Base-by-base conservation (phyloP, 1,140 invertebrate genomes). In the Cardiocondyla obscurior region DNA sequence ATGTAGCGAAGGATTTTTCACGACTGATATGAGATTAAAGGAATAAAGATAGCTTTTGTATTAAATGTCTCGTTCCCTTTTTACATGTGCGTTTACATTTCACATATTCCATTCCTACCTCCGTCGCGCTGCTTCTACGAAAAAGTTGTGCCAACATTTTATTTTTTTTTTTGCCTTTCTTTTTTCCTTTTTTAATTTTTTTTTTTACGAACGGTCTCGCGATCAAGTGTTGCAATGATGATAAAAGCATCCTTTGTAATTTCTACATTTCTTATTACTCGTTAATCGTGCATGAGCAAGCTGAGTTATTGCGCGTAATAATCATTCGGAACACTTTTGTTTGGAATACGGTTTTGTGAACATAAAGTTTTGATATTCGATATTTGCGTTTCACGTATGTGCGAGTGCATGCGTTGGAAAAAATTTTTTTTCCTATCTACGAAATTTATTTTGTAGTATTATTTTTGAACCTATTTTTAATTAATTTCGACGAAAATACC, bases 1-100 rank as follows among this genome's bases (percentile, higher is more conserved):
- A 89, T 89, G 87, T 89, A 89, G 87, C 86, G 87, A 88, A 87
- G 84, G 87, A 88, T 89, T 89, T 89, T 89, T 89, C 87, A 89
- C 87, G 86, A 89, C 87, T 89, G 86, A 89, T 89, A 88, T 76
- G 86, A 88, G 86, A 89, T 86, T 86, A 88, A 88, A 88, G 74
- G 84, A 89, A 89, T 88, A 89, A 89, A 89, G 83, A 88, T 89
- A 89, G 86, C 86, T 88, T 89, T 89, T 88, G 64, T 88, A 88
- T 88, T 86, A 88, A 79, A 82, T 3, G n/a, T 6, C n/a, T 22
- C 2, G 28, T 16, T 25, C 36, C 49, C 1, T 49, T 62, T 58
- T 53, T 36, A 28, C n/a, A 16, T 10, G n/a, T n/a, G 25, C 16
- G 25, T 33, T 85, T 28, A 10, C 49, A 1, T 12, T 22, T 12